Base-by-base conservation (phyloP, 2,113 vertebrate genomes). In the Etheostoma cragini region DNA sequence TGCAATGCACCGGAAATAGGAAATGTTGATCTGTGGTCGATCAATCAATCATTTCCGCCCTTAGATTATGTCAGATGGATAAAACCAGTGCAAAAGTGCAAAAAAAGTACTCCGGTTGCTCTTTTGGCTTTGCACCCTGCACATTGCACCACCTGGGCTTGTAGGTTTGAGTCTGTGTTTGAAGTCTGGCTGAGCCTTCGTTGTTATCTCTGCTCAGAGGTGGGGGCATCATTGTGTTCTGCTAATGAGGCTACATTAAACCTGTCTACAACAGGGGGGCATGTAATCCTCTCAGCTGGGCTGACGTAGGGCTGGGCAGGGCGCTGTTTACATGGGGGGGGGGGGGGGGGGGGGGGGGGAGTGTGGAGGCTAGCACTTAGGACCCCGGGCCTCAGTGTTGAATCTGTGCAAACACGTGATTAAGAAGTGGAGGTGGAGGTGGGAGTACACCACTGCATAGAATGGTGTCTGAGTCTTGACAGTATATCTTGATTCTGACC, bases 181-280 rank as follows among this genome's bases (percentile, higher is more conserved):
- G 88, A 92, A 89, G 90, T 33, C 83, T 91, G 86, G 76, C 66
- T 88, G 63, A 81, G 86, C 72, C 30, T 14, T 72, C 62, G 52
- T 78, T 86, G 75, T 92, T 94, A 93, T 91, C 93, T 93, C 75
- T 61, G 62, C 86, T 88, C 66, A 76, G 87, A 91, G 94, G 91
- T 72, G 87, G 92, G 88, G 88, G 69, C 77, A 82, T 94, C 90
- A 92, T 95, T 96, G 95, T 96, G 92, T 86, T 93, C 89, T 72
- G 89, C 92, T 96, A 93, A 95, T 96, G 93, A 95, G 92, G 89
- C 78, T 66, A 84, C 88, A 90, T 93, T 93, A 94, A 94, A 87
- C 91, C 77, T 72, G 68, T 84, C 88, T 88, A 83, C 92, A 76
- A 82, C 77, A 86, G 93, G 93, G 93, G 92, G 91, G 88, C 90